These are phyloP conservation scores for Macaca fascicularis DNA, from an alignment of 2,113 vertebrate species.

Conservation along the genomic window DNA sequence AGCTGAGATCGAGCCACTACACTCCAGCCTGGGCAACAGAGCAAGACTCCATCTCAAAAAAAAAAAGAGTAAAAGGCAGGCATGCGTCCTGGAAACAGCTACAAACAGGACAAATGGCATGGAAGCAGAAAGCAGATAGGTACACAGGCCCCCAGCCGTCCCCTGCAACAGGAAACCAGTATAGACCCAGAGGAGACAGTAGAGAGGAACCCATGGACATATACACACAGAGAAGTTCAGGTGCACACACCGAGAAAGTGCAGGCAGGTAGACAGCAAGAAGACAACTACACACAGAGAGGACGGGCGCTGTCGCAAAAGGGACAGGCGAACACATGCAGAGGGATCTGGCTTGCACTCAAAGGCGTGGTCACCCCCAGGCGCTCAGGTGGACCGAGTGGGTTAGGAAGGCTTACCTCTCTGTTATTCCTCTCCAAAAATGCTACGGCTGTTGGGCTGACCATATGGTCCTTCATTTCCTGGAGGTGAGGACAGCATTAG, in stretches of 20 bases:
- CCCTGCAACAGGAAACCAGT: not conserved
- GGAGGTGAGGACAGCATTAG: not conserved
- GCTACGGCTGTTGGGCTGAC: conserved; percentile 85
- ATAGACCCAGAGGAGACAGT: not conserved
- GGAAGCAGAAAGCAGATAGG: not conserved
- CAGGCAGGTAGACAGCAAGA: not conserved
- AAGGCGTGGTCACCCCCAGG: not conserved
- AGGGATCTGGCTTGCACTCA: not conserved
- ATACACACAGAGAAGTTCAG: not conserved
- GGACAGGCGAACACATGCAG: not conserved
- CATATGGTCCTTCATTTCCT: conserved; percentile 90
- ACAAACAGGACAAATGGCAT: not conserved
- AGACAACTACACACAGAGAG: not conserved
- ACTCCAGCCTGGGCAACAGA: too few species aligned
- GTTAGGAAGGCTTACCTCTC: conserved; percentile 78
- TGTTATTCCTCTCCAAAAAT: conserved; percentile 86
- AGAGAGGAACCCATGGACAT: not conserved
- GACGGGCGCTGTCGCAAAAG: not conserved
- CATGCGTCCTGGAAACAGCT: not conserved
- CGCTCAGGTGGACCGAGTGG: not conserved
- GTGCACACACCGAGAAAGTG: not conserved
- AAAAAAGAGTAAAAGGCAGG: not conserved
- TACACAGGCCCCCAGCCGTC: not conserved
- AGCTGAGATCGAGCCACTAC: fast-evolving
- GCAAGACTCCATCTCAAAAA: too few species aligned